Percentiles rank a stretch among this genome's conserved stretches.
phyloP scores from a whole-genome alignment of 2,888 invertebrate species.

The Mylabris sibirica region DNA sequence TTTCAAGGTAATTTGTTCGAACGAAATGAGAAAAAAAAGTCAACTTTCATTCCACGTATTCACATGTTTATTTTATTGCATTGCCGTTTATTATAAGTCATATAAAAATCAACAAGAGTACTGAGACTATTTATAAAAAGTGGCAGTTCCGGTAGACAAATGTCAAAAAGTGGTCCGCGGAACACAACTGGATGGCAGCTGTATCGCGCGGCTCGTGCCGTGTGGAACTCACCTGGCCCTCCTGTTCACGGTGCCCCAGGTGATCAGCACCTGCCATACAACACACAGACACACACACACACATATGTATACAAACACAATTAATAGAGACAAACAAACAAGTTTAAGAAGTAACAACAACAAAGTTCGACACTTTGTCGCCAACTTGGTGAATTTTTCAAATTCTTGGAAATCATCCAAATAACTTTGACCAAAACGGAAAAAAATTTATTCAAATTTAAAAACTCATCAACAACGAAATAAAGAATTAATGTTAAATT shows the following conservation, averaged over 20 bases:
- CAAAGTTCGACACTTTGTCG: background rate
- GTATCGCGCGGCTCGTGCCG: constrained; percentile 49
- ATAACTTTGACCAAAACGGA: background rate
- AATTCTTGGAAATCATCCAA: constrained; percentile 5
- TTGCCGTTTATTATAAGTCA: background rate
- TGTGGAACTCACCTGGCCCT: constrained; percentile 52
- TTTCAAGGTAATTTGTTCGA: background rate
- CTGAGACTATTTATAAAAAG: constrained; percentile 34
- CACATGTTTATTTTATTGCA: constrained; percentile 1
- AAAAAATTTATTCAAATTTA: background rate
- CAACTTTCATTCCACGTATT: background rate
- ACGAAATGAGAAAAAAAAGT: background rate
- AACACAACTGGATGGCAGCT: constrained; percentile 51
- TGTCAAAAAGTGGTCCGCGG: constrained; percentile 47
- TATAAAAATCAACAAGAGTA: constrained; percentile 18
- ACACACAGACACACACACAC: constrained; percentile 12
- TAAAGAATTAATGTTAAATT: background rate
- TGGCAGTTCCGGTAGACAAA: constrained; percentile 43
- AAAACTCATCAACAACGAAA: background rate
- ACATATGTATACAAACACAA: background rate
- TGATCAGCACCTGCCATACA: constrained; percentile 53
- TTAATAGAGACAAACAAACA: background rate
- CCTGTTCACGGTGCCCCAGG: constrained; percentile 52
- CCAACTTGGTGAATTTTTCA: background rate
- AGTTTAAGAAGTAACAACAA: background rate